Evolutionary conservation across 2,797 vertebrate genomes (phyloP), one percentile per base, ranked within the genome.

Genomic region (Aplochiton taeniatus): DNA sequence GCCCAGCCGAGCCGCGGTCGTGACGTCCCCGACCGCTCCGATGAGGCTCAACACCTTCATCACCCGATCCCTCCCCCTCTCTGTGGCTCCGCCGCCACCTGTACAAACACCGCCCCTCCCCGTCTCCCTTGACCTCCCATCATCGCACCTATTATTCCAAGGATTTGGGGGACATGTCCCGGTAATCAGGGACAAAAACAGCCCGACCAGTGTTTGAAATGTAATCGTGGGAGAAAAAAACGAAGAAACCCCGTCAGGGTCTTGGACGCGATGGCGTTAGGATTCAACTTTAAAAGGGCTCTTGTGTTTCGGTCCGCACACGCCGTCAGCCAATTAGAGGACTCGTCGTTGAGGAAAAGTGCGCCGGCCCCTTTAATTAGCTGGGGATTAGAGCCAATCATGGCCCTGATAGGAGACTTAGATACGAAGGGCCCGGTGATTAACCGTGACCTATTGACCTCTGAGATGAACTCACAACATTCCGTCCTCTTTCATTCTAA

Each of bases 71-170:
- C 80, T 70, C 71, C 77, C 61, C 73, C 62, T 48, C 72, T 65
- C 76, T 70, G 55, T 57, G 68, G 60, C 62, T 58, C 58, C 63
- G 58, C 63, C 62, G 51, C 80, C 90, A 90, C 85, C 91, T 92
- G 91, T 80, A 83, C 84, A 76, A 91, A 93, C 87, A 92, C 57
- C 57, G 66, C 61, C 66, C 69, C n/a, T 63, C 78, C 69, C 63
- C n/a, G 4, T 11, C 0, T 44, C 4, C 1, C 42, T 49, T 16
- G 41, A 60, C 77, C 77, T 73, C 55, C 76, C 49, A 74, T 79
- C 55, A 69, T 75, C 71, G 82, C 78, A 76, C 65, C 63, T 73
- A 58, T 84, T 84, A 87, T 68, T 83, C 60, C 67, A 82, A 60
- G 72, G 78, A 73, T 80, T 3, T 59, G 49, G 64, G 86, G 70